These are phyloP conservation scores for Caenorhabditis sp. DNA, from an alignment of 2,888 invertebrate genomes.

Conservation along the genomic window DNA sequence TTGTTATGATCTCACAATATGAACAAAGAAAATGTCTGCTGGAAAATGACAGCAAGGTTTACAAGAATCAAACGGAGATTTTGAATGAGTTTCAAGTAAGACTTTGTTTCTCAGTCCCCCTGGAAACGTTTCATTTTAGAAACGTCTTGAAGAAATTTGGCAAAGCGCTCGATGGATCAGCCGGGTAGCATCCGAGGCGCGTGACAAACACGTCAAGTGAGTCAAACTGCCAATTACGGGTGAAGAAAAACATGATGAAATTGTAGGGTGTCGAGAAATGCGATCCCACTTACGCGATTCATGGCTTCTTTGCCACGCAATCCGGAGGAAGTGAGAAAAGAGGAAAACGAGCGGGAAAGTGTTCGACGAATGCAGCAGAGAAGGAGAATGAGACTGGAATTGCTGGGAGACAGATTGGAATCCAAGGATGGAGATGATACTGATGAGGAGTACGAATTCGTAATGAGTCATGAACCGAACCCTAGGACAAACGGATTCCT, in stretches of 20 bases:
- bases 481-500: conserved; percentile 28
- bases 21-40: conserved; percentile 79
- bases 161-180: conserved; percentile 96
- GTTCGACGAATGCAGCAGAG: conserved; percentile 36
- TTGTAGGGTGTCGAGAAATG: conserved; percentile 74
- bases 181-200: conserved; percentile 94
- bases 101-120: not conserved
- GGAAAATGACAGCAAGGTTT: conserved; percentile 77
- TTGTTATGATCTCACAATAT: conserved; percentile 78
- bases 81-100: conserved; percentile 90
- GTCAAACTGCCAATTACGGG: not conserved
- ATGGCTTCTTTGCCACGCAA: conserved; percentile 66
- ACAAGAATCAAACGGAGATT: conserved; percentile 74
- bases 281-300: conserved; percentile 83
- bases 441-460: conserved; percentile 47
- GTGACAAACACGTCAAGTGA: conserved; percentile 87
- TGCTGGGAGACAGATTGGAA: conserved; percentile 32
- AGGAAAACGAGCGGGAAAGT: conserved; percentile 49
- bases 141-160: conserved; percentile 93
- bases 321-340: conserved; percentile 53
- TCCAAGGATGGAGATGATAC: conserved; percentile 40
- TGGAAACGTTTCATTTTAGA: conserved; percentile 28
- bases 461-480: conserved; percentile 50
- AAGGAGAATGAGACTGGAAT: conserved; percentile 43
- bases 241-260: conserved; percentile 20